Percentiles rank a stretch among this genome's conserved stretches.
These are phyloP conservation scores for Porites lutea DNA, from an alignment of 64 coral and sea anemone genomes.

Conservation along the genomic window DNA sequence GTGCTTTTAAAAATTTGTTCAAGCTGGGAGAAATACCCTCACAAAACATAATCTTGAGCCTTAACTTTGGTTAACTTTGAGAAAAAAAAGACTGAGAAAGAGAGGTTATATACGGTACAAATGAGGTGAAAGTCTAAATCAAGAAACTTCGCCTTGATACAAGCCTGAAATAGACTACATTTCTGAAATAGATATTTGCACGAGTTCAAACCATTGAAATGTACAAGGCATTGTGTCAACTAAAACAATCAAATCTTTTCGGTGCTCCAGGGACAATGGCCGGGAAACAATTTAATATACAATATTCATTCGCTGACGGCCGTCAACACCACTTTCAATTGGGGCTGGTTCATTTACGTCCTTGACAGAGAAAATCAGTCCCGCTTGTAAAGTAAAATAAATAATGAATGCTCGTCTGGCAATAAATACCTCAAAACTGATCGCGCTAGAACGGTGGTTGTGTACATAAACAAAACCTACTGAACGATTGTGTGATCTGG, in stretches of 20 bases:
- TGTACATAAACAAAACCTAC: background rate
- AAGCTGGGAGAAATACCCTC: too few species aligned
- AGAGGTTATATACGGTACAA: background rate
- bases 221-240: background rate
- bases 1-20: too few species aligned
- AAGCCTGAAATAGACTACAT: too few species aligned
- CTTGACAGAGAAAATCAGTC: constrained; percentile 10
- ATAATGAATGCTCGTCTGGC: constrained; percentile 18
- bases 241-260: constrained; percentile 8
- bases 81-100: too few species aligned
- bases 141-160: too few species aligned
- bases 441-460: background rate
- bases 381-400: constrained; percentile 5
- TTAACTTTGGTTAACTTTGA: too few species aligned
- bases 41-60: too few species aligned
- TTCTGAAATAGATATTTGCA: too few species aligned
- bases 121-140: background rate
- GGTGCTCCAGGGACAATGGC: background rate
- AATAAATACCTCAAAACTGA: constrained; percentile 3
- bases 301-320: background rate
- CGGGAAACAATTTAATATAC: background rate
- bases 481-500: background rate
- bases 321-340: background rate
- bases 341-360: background rate
- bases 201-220: background rate